These are phyloP conservation scores for Tenthredo distinguenda DNA, from an alignment of 2,888 invertebrate genomes.

Conservation along the genomic window DNA sequence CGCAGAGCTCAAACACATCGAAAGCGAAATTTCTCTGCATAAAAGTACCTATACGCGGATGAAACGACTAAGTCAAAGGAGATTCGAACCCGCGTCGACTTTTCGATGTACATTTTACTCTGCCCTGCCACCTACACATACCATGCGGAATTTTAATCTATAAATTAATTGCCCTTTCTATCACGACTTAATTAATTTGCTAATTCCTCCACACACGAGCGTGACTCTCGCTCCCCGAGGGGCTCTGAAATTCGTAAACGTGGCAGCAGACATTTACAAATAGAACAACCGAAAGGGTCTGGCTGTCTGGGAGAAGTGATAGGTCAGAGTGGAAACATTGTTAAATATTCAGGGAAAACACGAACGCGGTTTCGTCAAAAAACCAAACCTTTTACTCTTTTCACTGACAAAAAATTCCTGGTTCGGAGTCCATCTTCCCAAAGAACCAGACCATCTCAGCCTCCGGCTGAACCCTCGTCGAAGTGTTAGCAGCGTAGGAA, in stretches of 20 bases:
- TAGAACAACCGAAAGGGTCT: neutral
- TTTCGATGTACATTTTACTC: neutral
- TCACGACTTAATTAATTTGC: constrained; percentile 32
- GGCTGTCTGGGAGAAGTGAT: neutral
- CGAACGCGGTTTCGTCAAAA: neutral
- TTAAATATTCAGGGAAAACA: neutral
- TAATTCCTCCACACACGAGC: constrained; percentile 2
- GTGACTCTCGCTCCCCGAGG: neutral
- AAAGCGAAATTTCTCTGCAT: neutral
- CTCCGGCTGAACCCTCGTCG: neutral
- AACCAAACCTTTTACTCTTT: neutral
- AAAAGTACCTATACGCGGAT: neutral
- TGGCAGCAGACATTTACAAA: neutral
- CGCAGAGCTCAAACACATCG: neutral
- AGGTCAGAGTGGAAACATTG: neutral
- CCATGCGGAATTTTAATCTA: neutral
- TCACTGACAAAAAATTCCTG: neutral
- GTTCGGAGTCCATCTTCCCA: neutral
- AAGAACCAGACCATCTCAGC: constrained; percentile 3
- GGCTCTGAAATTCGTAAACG: constrained; percentile 11
- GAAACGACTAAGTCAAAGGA: constrained; percentile 14
- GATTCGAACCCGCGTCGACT: neutral
- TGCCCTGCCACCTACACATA: neutral
- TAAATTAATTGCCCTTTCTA: constrained; percentile 30
- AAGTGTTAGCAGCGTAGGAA: neutral